phyloP scores from a whole-genome alignment of 64 coral and sea anemone species.

The Montipora efflorescens region DNA sequence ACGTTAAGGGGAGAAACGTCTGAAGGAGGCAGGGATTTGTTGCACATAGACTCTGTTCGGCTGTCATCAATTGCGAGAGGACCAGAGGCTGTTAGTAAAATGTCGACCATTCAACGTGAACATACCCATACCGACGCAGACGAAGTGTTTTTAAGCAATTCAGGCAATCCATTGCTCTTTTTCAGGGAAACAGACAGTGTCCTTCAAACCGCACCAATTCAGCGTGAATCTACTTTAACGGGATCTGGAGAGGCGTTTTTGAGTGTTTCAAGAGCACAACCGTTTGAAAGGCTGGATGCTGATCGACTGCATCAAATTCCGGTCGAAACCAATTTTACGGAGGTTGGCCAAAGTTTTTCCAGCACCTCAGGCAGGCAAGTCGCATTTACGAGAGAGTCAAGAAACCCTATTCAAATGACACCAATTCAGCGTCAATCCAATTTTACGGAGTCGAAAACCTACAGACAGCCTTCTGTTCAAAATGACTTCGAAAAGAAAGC shows the following conservation, averaged over 20 bases:
- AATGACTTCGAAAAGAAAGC: constrained; percentile 27
- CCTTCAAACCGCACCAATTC: not conserved
- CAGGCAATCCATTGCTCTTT: not conserved
- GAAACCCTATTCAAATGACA: not conserved
- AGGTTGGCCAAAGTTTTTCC: not conserved
- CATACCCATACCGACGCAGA: not conserved
- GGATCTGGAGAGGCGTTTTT: not conserved
- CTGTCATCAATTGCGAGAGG: not conserved
- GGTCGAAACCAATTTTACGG: not conserved
- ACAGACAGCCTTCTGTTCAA: not conserved
- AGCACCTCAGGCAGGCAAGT: not conserved
- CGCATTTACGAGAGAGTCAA: not conserved
- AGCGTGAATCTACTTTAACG: not conserved
- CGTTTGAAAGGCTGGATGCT: not conserved
- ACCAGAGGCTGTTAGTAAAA: not conserved
- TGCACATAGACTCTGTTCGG: not conserved
- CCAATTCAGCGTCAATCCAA: not conserved
- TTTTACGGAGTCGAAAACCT: not conserved
- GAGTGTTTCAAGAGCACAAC: not conserved
- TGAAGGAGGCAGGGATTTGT: not conserved
- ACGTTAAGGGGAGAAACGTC: not conserved
- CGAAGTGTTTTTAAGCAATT: not conserved
- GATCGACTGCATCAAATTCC: not conserved
- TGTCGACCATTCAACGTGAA: not conserved
- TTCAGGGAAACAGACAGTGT: not conserved